Base-by-base conservation (phyloP, 2,113 vertebrate species). In the Thymallus thymallus region DNA sequence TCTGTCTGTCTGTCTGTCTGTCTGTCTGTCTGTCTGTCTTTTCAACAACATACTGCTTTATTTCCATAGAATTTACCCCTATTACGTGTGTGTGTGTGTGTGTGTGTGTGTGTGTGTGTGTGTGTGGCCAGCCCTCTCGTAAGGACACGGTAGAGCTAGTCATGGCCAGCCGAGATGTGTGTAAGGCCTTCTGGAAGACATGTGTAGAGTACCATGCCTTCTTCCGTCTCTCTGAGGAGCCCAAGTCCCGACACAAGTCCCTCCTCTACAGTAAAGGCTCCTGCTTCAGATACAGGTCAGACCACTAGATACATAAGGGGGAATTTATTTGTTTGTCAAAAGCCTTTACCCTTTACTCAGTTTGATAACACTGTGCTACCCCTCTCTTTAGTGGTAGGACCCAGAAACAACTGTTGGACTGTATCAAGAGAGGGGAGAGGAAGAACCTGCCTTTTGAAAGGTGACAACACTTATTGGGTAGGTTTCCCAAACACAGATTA, bases 191-290 rank as follows among this genome's bases (percentile, higher is more conserved):
- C 85, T 95, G 94, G 94, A 95, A 94, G 89, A 94, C 74, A 0
- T 95, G 94, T 10, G 94, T 95, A 60, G 94, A 95, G 71, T 94
- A 94, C 58, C 94, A 95, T 0, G 94, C 94, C 41, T 95, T 95
- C 83, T 95, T 95, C 80, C 88, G 94, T 41, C 92, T 95, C 56
- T 93, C 93, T 0, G 91, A 94, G 55, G 94, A 94, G 76, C 94
- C 94, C 60, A 91, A 91, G 79, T 92, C 92, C 65, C 94, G 92
- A 68, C 92, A 92, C 76, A 94, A 90, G 81, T 88, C 93, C 0
- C 84, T 95, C 18, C 85, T 95, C 20, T 95, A 92, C 86, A 94
- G 92, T 82, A 94, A 92, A 58, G 93, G 94, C 3, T 95, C 94
- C 41, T 92, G 91, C 71, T 95, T 95, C 85, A 91, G 93, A 55